Evolutionary conservation across 2,797 vertebrate genomes (phyloP).

Genomic region (Microctenopoma lineatum): DNA sequence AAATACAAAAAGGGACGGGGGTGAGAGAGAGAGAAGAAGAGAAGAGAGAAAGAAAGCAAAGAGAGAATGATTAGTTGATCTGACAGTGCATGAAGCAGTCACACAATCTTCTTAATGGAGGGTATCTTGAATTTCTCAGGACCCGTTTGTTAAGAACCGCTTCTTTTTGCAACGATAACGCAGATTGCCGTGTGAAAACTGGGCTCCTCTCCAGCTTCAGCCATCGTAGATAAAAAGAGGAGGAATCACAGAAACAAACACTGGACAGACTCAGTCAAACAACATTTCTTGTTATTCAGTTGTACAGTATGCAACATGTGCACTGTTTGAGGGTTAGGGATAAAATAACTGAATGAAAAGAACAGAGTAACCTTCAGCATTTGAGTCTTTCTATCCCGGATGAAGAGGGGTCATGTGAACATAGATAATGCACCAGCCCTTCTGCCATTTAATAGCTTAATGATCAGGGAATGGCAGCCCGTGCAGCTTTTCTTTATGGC

Average conservation of each 20-base stretch:
- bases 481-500: no score
- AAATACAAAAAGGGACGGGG: constrained; percentile 54
- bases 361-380: constrained; percentile 16
- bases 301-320: constrained; percentile 17
- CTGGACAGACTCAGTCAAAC: constrained; percentile 60
- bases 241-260: constrained; percentile 46
- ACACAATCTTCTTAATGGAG: constrained; percentile 56
- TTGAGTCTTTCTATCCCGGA: neutral
- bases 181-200: constrained; percentile 38
- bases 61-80: constrained; percentile 72
- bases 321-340: constrained; percentile 17
- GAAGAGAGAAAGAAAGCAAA: constrained; percentile 52
- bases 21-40: constrained; percentile 27
- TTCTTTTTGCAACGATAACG: constrained; percentile 39
- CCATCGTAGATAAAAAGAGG: constrained; percentile 31
- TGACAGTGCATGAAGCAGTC: constrained; percentile 67
- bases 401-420: constrained; percentile 36
- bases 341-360: constrained; percentile 12
- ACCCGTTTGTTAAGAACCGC: constrained; percentile 40
- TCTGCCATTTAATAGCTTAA: constrained; percentile 4
- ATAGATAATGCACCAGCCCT: constrained; percentile 25
- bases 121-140: constrained; percentile 54
- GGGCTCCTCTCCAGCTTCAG: constrained; percentile 37
- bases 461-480: no score
- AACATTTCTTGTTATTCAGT: constrained; percentile 28